phyloP scores from a whole-genome alignment of 2,113 vertebrate species.

The Cyrtonyx montezumae region DNA sequence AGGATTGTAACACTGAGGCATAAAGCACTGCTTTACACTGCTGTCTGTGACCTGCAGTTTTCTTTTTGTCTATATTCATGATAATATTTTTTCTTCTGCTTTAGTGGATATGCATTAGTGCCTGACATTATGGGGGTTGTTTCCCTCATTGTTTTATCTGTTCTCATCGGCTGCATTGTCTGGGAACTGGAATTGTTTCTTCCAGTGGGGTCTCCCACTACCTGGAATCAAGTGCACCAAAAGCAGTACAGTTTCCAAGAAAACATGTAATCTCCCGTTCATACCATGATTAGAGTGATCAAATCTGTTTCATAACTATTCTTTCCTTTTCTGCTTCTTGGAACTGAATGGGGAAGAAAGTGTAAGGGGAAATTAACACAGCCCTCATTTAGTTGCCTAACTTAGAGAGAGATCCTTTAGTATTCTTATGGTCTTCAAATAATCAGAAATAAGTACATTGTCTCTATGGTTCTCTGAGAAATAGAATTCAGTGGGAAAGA shows the following conservation, averaged over 20 bases:
- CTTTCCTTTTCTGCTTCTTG: background rate
- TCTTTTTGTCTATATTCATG: background rate
- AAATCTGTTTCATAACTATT: background rate
- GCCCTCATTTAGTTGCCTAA: background rate
- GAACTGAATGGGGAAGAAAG: background rate
- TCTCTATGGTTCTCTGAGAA: background rate
- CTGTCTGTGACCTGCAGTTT: background rate
- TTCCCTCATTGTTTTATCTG: background rate
- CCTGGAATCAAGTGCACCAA: background rate
- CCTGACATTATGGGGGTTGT: background rate
- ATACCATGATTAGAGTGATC: background rate
- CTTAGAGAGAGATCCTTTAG: background rate
- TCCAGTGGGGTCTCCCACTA: background rate
- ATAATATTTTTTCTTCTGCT: background rate
- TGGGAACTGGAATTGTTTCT: background rate
- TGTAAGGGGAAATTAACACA: background rate
- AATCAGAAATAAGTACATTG: background rate
- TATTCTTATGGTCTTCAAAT: background rate
- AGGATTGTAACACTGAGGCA: background rate
- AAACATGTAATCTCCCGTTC: background rate
- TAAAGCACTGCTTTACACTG: background rate
- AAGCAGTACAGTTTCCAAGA: background rate
- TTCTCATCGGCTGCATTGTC: background rate
- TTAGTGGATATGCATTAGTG: background rate
- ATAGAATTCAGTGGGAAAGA: background rate